A percentile compares a stretch with the other conserved stretches of the same genome.
These are phyloP conservation scores for Cariama cristata DNA, from an alignment of 2,113 vertebrate species.

Conservation along the genomic window DNA sequence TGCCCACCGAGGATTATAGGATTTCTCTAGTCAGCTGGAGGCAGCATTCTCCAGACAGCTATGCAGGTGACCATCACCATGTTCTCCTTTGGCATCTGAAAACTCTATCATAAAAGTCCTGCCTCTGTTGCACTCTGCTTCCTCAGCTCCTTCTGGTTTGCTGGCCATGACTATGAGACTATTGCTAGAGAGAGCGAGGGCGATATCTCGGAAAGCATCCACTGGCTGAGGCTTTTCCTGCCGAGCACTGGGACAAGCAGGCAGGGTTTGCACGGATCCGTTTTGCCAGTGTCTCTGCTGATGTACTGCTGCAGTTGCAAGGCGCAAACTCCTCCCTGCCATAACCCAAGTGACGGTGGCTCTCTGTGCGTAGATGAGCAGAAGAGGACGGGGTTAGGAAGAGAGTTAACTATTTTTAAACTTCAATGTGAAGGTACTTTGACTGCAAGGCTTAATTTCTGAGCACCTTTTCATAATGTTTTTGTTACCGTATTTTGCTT, in stretches of 20 bases:
- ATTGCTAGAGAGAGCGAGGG: background rate
- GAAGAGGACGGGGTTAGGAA: background rate
- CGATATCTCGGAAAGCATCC: background rate
- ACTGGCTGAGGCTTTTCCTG: background rate
- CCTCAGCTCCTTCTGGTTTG: background rate
- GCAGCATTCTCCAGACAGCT: too few relatives aligned
- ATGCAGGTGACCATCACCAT: background rate
- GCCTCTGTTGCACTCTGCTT: background rate
- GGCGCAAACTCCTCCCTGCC: background rate
- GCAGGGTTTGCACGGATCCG: background rate
- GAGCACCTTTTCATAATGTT: background rate
- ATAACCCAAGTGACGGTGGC: background rate
- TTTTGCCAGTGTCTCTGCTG: background rate
- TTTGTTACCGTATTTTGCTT: background rate
- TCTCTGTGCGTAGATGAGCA: background rate
- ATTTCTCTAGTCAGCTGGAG: background rate
- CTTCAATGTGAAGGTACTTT: background rate
- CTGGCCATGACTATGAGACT: background rate
- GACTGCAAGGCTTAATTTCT: background rate
- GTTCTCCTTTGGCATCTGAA: background rate
- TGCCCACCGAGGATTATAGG: background rate
- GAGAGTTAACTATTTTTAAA: background rate
- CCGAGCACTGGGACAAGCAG: accelerated
- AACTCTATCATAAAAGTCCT: background rate
- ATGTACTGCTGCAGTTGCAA: background rate